Evolutionary conservation across 2,797 vertebrate species (phyloP), one percentile per base, ranked within the genome.

Genomic region (Ctenopoma kingsleyae): DNA sequence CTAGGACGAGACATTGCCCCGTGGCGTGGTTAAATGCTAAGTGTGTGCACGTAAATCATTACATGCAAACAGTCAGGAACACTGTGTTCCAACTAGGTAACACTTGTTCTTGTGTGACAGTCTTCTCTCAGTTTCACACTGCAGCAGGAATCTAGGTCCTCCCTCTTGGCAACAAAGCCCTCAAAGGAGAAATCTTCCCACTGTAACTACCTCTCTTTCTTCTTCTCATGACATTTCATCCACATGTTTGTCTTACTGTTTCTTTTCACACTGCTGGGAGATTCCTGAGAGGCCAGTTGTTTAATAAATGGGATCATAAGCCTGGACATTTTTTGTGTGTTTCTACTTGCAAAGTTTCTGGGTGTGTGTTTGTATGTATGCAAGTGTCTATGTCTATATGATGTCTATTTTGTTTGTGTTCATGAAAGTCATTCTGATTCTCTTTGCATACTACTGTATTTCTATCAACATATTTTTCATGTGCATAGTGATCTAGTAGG

Each of bases 41-140:
- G 82, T 68, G 78, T 77, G 76, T 50, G 74, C 23, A 48, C 3
- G 57, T 90, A 89, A 91, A 90, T 88, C 80, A 88, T 85, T 81
- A 81, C 63, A 74, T 78, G 62, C 55, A 80, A 87, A 88, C 70
- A 74, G 70, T 86, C 81, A 88, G 73, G 63, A 70, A 69, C 80
- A 64, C 25, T 76, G 67, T 80, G 82, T 86, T 89, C 80, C 74
- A 72, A 75, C 71, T 46, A 58, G 64, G 74, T 83, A 70, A 76
- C 82, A 75, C 72, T 79, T 83, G 83, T 83, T 84, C 65, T 76
- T 76, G 59, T 60, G 81, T 84, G 76, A 85, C 76, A 63, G 68
- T 55, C 44, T 9, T 73, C 66, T 71, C 49, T 60, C 66, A 32
- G 48, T 66, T 58, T 68, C 46, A 49, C 54, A 74, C 72, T 40